Percentiles rank a stretch among this genome's conserved stretches.
Conservation (phyloP, 2,113 vertebrate species). For the Colossoma macropomum region DNA sequence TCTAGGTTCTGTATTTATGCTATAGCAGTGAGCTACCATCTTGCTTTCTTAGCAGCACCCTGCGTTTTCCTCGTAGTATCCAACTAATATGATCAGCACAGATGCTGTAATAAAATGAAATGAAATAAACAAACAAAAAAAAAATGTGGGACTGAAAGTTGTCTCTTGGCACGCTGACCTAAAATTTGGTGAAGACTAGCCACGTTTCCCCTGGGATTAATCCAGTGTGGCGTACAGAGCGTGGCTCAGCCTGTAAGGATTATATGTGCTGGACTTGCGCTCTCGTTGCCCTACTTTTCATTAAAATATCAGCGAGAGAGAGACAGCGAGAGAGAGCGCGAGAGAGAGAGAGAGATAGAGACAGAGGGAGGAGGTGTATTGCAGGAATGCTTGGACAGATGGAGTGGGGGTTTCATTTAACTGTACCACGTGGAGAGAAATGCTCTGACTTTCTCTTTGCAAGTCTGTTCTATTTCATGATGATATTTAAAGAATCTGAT, state of each 20-base stretch:
- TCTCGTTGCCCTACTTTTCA: slow-evolving; percentile 75
- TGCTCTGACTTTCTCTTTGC: slow-evolving; percentile 27
- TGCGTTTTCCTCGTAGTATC: neutral
- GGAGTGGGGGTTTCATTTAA: slow-evolving; percentile 63
- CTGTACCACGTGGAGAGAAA: slow-evolving; percentile 29
- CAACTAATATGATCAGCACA: neutral
- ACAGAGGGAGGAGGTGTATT: slow-evolving; percentile 47
- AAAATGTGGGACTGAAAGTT: slow-evolving; percentile 40
- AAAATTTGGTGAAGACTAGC: slow-evolving; percentile 61
- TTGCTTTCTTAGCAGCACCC: neutral
- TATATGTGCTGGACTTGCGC: slow-evolving; percentile 71
- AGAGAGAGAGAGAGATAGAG: slow-evolving; percentile 41
- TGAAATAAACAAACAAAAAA: neutral
- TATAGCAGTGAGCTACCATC: neutral
- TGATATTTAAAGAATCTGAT: neutral
- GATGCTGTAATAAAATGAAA: slow-evolving; percentile 24
- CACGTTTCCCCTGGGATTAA: slow-evolving; percentile 70
- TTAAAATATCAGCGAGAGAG: slow-evolving; percentile 61
- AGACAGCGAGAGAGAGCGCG: slow-evolving; percentile 9
- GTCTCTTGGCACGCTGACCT: slow-evolving; percentile 58
- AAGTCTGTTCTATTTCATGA: neutral
- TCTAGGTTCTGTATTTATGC: neutral
- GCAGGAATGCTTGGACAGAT: slow-evolving; percentile 67
- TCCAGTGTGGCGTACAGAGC: slow-evolving; percentile 66
- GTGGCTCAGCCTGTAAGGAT: slow-evolving; percentile 71